Evolutionary conservation across 2,797 vertebrate species (phyloP).

Genomic region (Manis crassicaudata): DNA sequence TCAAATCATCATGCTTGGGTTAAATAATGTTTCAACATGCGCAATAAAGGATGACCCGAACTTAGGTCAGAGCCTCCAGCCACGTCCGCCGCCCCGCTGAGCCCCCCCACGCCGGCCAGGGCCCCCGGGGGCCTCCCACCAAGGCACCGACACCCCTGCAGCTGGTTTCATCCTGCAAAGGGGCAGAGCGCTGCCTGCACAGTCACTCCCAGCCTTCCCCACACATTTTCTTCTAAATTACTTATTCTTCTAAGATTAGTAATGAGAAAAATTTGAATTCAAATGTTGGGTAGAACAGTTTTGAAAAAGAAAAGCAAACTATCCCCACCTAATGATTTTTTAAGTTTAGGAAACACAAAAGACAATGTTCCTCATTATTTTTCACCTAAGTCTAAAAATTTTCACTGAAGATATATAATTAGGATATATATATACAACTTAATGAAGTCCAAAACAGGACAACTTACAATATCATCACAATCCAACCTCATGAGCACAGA

Average conservation of each 20-base stretch:
- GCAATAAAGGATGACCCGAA: neutral
- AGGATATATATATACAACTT: neutral
- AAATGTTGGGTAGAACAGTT: neutral
- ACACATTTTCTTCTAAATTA: neutral
- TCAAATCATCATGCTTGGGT: slow-evolving; percentile 25
- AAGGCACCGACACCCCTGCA: neutral
- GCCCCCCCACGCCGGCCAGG: too few species aligned
- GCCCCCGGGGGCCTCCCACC: neutral
- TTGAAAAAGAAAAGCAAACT: neutral
- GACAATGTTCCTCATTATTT: neutral
- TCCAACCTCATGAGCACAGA: neutral
- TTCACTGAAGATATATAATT: neutral
- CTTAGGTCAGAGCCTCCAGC: neutral
- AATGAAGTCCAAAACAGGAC: neutral
- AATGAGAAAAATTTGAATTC: slow-evolving; percentile 2
- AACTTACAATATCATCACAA: neutral
- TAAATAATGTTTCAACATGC: slow-evolving; percentile 1
- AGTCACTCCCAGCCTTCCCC: too few species aligned
- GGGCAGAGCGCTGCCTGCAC: neutral
- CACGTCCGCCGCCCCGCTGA: too few species aligned
- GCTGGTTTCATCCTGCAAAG: neutral
- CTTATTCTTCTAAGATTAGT: neutral
- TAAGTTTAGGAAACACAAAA: neutral
- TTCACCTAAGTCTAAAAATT: neutral
- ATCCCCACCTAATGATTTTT: neutral